A percentile compares a stretch with the other conserved stretches of the same genome.
phyloP scores from a whole-genome alignment of 2,797 vertebrate genomes.

The Leptoclinus maculatus region DNA sequence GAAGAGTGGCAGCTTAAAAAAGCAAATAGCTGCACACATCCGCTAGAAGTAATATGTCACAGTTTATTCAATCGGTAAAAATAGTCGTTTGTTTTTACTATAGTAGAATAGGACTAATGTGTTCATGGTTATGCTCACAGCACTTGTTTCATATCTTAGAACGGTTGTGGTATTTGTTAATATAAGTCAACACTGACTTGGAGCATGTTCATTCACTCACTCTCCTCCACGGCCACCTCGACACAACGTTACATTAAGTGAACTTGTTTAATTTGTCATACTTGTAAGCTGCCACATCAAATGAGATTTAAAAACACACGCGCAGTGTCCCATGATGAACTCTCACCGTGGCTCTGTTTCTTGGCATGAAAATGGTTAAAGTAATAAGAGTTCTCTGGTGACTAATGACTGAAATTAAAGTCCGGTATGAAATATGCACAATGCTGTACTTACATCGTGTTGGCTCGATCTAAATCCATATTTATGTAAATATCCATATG shows the following conservation, averaged over 20 bases:
- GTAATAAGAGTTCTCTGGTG: background rate
- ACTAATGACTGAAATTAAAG: background rate
- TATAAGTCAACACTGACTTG: background rate
- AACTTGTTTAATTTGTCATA: background rate
- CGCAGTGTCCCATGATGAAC: background rate
- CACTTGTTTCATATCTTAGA: background rate
- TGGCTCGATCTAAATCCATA: slow-evolving; percentile 10
- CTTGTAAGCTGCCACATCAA: background rate
- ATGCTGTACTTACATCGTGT: slow-evolving; percentile 21
- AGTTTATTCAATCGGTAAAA: background rate
- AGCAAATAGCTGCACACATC: background rate
- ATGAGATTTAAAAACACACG: background rate
- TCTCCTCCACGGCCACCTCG: background rate
- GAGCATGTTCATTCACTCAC: too few species aligned
- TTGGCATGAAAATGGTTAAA: background rate
- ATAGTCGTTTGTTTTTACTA: background rate
- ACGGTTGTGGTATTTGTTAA: background rate
- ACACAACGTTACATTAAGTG: background rate
- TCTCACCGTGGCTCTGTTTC: background rate
- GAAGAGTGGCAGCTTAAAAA: background rate
- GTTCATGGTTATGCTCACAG: background rate
- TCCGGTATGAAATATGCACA: background rate
- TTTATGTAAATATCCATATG: background rate
- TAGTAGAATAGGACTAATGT: too few species aligned
- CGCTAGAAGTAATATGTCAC: background rate